Percentiles rank a stretch among this genome's conserved stretches.
phyloP scores from a whole-genome alignment of 2,113 vertebrate species.

The Alces alces region DNA sequence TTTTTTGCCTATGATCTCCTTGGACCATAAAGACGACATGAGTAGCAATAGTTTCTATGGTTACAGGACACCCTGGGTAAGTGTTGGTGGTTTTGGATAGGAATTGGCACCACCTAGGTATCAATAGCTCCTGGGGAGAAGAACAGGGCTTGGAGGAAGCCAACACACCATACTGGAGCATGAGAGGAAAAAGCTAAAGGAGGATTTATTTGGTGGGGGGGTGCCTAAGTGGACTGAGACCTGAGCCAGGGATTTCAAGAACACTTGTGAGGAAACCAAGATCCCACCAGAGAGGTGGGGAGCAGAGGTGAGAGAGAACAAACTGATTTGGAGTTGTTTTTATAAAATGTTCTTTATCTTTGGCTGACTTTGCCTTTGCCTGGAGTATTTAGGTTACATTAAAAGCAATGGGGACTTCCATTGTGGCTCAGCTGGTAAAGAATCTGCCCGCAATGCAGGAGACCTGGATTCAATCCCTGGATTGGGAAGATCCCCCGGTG shows the following conservation, averaged over 20 bases:
- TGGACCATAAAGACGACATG: background rate
- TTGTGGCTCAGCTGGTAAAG: no score
- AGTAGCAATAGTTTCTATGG: background rate
- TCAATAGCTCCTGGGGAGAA: background rate
- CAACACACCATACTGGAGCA: background rate
- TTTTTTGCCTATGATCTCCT: background rate
- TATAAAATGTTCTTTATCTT: background rate
- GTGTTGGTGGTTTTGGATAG: background rate
- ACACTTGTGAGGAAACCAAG: background rate
- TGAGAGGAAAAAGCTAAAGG: background rate
- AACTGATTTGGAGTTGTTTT: background rate
- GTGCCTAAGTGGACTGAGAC: background rate
- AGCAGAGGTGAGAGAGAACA: background rate
- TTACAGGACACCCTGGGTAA: background rate
- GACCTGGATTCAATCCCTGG: no score
- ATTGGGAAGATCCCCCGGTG: rapidly evolving
- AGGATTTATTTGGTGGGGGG: background rate
- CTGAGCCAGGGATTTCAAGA: background rate
- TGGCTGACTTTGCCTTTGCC: background rate
- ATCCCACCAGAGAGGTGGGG: background rate
- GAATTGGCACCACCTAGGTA: background rate
- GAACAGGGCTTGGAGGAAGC: background rate
- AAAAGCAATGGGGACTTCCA: no score
- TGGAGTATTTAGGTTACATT: background rate
- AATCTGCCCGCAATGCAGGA: no score